Base-by-base conservation (phyloP, 2,113 vertebrate genomes). In the Callipepla squamata region DNA sequence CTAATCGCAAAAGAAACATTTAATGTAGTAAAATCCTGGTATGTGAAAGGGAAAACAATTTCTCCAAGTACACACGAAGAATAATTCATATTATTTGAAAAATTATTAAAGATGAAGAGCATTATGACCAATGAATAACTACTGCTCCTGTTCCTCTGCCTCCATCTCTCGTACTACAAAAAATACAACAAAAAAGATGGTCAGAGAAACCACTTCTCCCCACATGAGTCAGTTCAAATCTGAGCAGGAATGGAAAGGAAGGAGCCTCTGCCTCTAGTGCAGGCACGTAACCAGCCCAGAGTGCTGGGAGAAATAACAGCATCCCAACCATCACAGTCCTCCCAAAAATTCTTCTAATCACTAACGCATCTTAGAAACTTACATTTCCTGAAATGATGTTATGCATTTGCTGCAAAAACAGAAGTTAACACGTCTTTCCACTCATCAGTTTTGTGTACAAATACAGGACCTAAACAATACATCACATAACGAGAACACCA, bases 1-100 rank as follows among this genome's bases (percentile, higher is more conserved):
- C 15, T 73, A 69, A 70, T 76, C 22, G 55, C 50, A 92, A 89
- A 93, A 85, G 9, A 65, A 61, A 83, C 13, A 85, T 38, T 57
- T 19, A 16, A 13, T 23, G 20, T 14, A 67, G 65, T 13, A 90
- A 80, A 85, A 91, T 22, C n/a, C 13, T 11, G 5, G 53, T 40
- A 61, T 2, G 6, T 6, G 13, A 79, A 74, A 79, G 11, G 11
- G 13, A 80, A 72, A 68, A 9, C 10, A 76, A 79, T 3, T 44
- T 83, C 34, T 50, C 47, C 22, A 34, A 1, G 5, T 18, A 45
- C 30, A 34, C 22, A 68, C 40, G 45, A 91, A 62, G 63, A 76
- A 38, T 50, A 58, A 79, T 58, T 70, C 11, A 25, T 6, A 9
- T 59, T 51, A 57, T 65, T 28, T 86, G 61, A 42, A 85, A 30